Percentiles rank a stretch among this genome's conserved stretches.
Evolutionary conservation across 2,113 vertebrate genomes (phyloP).

Genomic region (Lophotis ruficrista): DNA sequence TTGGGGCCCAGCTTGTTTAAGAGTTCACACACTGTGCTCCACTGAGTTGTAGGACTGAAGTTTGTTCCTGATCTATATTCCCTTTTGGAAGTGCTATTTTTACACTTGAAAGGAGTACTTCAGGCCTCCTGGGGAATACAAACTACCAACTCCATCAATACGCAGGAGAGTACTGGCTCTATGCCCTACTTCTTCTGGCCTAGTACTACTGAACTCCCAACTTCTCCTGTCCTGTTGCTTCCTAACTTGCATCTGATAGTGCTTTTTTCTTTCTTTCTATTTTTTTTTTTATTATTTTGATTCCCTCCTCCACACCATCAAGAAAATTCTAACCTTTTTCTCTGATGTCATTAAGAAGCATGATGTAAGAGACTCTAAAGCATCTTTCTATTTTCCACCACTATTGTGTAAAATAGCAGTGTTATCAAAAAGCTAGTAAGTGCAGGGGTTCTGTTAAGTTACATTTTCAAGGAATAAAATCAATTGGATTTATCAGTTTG

Average conservation of each 20-base stretch:
- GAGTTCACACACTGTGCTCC: not conserved
- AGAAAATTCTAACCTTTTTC: not conserved
- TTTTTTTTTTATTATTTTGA: accelerated
- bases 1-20: not conserved
- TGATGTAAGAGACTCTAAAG: not conserved
- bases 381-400: not conserved
- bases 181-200: not conserved
- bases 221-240: not conserved
- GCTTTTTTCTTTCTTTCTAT: too few relatives aligned
- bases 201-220: accelerated
- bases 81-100: not conserved
- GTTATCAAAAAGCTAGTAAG: not conserved
- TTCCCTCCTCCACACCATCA: accelerated
- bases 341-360: not conserved
- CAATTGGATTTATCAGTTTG: not conserved
- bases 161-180: not conserved
- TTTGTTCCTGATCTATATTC: not conserved
- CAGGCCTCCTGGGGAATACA: not conserved
- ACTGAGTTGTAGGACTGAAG: not conserved
- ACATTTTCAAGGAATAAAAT: not conserved
- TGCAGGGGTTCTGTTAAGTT: not conserved
- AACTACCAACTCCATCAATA: not conserved
- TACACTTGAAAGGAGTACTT: not conserved
- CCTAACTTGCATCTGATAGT: not conserved
- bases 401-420: not conserved